Conservation (phyloP, 2,113 vertebrate species). For the Channa argus region DNA sequence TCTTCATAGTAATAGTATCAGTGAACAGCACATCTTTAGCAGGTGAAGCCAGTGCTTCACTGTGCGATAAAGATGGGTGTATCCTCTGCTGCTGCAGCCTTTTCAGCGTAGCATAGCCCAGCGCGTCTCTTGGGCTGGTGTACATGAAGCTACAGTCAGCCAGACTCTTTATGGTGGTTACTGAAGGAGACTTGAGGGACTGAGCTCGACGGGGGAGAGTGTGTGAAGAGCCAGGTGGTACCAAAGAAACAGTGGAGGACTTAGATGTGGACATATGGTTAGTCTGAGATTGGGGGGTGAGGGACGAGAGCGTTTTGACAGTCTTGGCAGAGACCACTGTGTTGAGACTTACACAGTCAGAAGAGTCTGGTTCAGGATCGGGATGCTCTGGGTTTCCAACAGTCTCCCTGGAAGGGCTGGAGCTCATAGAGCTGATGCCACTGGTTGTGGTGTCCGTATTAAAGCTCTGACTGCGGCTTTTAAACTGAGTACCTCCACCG, state of each 20-base stretch:
- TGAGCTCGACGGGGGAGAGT: constrained; percentile 96
- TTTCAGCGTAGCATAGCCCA: constrained; percentile 96
- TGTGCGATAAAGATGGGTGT: constrained; percentile 96
- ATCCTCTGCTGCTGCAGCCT: constrained; percentile 97
- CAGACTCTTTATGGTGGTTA: constrained; percentile 93
- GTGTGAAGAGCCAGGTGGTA: constrained; percentile 94
- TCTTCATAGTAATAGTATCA: constrained; percentile 98
- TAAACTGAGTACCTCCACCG: constrained; percentile 89
- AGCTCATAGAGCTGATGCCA: constrained; percentile 99
- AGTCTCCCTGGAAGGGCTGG: constrained; percentile 96
- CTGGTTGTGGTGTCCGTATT: constrained; percentile 99
- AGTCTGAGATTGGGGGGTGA: constrained; percentile 86
- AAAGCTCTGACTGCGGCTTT: constrained; percentile 98
- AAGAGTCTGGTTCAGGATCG: constrained; percentile 86
- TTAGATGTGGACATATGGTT: constrained; percentile 93
- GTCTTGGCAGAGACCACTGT: constrained; percentile 96
- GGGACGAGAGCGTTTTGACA: constrained; percentile 90
- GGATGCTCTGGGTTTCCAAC: constrained; percentile 89
- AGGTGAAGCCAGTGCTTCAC: constrained; percentile 95
- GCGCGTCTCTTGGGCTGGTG: constrained; percentile 95
- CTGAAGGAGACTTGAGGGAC: constrained; percentile 95
- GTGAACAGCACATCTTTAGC: constrained; percentile 99
- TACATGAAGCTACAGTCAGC: constrained; percentile 97
- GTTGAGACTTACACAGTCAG: constrained; percentile 96
- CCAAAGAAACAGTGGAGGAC: constrained; percentile 91